Percentiles rank a stretch among this genome's conserved stretches.
These are phyloP conservation scores for Drosophila nikananu DNA, from an alignment of 1,140 invertebrate species.

Conservation along the genomic window DNA sequence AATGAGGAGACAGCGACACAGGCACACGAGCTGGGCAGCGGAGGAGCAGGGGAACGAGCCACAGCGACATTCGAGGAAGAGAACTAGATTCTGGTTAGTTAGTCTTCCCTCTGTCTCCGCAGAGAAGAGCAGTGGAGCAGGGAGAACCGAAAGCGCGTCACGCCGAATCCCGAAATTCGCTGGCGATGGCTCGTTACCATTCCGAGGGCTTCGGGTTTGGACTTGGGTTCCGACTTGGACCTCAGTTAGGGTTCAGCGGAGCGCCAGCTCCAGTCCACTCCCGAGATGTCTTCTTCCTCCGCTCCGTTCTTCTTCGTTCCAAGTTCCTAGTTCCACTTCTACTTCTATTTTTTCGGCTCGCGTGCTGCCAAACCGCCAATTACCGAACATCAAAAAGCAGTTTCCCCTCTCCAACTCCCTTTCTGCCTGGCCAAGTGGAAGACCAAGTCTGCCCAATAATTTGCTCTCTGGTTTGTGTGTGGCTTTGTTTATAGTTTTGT, in stretches of 20 bases:
- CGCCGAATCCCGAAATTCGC: conserved; percentile 64
- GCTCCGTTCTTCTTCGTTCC: neutral
- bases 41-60: conserved; percentile 10
- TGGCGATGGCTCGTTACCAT: conserved; percentile 71
- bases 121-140: no score
- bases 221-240: conserved; percentile 6
- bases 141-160: conserved; percentile 72
- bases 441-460: conserved; percentile 71
- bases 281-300: conserved; percentile 24
- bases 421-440: neutral
- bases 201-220: conserved; percentile 36
- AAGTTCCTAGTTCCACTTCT: neutral
- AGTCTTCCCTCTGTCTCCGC: conserved; percentile 1
- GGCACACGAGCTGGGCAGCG: conserved; percentile 22
- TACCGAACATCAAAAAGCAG: conserved; percentile 83
- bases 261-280: conserved; percentile 51
- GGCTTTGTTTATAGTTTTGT: conserved; percentile 73
- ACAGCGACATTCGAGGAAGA: conserved; percentile 63
- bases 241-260: conserved; percentile 33
- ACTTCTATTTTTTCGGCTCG: conserved; percentile 60
- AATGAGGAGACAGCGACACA: conserved; percentile 68
- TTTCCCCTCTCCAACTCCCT: conserved; percentile 47
- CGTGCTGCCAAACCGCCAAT: conserved; percentile 83
- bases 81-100: conserved; percentile 58
- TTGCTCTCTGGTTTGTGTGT: conserved; percentile 75